Evolutionary conservation across 2,113 vertebrate species (phyloP), one percentile per base, ranked within the genome.

Genomic region (Nothoprocta pentlandii): DNA sequence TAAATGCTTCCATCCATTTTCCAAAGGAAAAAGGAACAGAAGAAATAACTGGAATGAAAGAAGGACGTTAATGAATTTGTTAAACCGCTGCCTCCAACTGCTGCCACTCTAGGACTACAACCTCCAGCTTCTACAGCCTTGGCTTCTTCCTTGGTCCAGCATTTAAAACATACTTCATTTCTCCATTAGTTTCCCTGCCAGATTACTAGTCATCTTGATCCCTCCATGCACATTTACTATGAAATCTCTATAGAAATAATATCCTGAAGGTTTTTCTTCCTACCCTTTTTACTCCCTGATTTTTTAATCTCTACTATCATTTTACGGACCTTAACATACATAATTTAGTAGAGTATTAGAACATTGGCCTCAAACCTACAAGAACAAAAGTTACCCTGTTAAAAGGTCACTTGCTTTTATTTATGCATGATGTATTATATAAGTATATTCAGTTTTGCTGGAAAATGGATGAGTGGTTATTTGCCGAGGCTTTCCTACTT

Each of bases 381-480:
- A 28, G 84, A 91, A 66, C 62, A 90, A 64, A 84, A 92, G 74
- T 81, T 86, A 90, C 39, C 73, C 53, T 90, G 66, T 94, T 94
- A 86, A 95, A 96, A 93, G 85, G 93, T 92, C 86, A 75, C 66
- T 69, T 92, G 74, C 62, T 70, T 84, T 96, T 88, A 80, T 64
- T 93, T 92, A 90, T 42, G 83, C 71, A 95, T 87, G 77, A 90
- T 76, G 34, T 62, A 84, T 86, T 95, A 93, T 79, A 94, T 90
- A 86, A 86, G 67, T 81, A 76, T 61, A 88, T 34, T 66, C 75
- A 62, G 86, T 85, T 95, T 92, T 73, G 83, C 1, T 87, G 88
- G 88, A 89, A 94, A 96, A 92, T 63, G 74, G 46, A 82, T 77
- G 53, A 87, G 67, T 51, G 23, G 30, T 66, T 32, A 94, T 85